Conservation (phyloP, 2,113 vertebrate species). For the Tachycineta bicolor region DNA sequence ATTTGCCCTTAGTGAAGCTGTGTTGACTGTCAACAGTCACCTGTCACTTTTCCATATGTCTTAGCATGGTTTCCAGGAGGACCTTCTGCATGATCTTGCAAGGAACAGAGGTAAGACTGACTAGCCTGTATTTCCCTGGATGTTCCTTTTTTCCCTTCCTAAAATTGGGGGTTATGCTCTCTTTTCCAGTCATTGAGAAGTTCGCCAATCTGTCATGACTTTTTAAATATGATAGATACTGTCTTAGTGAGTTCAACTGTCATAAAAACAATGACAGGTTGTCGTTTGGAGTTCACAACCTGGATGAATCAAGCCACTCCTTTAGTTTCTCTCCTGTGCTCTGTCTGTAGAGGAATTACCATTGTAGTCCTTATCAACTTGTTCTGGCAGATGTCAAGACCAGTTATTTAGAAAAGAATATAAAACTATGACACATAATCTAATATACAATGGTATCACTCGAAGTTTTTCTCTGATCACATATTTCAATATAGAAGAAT, state of each 20-base stretch:
- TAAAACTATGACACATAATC: background rate
- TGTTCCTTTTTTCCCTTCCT: background rate
- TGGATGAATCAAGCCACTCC: background rate
- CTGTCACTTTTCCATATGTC: background rate
- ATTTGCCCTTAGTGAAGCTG: background rate
- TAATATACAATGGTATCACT: background rate
- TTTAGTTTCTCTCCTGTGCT: background rate
- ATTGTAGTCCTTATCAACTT: background rate
- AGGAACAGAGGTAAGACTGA: background rate
- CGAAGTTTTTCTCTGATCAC: background rate
- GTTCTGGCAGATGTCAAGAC: background rate
- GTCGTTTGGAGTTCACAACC: background rate
- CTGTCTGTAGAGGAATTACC: background rate
- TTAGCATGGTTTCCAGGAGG: background rate
- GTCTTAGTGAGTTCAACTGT: background rate
- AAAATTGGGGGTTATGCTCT: background rate
- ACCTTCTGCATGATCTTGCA: background rate
- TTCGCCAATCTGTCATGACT: background rate
- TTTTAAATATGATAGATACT: background rate
- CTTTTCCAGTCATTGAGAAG: background rate
- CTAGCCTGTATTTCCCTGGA: accelerated
- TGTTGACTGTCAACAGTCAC: background rate
- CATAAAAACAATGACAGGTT: background rate
- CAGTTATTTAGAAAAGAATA: background rate
- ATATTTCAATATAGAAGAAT: background rate